These are phyloP conservation scores for Champsocephalus esox DNA, from an alignment of 2,797 vertebrate genomes.

Conservation along the genomic window DNA sequence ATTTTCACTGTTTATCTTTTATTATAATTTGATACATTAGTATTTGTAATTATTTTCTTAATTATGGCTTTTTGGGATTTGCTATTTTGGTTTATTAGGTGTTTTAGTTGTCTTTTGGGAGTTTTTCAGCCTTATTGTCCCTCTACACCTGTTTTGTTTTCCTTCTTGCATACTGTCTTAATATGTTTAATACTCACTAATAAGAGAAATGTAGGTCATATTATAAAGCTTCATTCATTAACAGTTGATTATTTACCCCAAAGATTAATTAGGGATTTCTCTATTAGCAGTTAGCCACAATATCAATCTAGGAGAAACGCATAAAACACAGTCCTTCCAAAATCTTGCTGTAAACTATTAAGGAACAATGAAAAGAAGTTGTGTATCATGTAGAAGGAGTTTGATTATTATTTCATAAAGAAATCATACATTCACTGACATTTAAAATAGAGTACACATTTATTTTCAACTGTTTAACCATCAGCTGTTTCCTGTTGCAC, in stretches of 20 bases:
- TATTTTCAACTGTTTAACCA: not conserved
- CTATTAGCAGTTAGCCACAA: slow-evolving; percentile 17
- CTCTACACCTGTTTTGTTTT: slow-evolving; percentile 4
- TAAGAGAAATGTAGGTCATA: slow-evolving; percentile 13
- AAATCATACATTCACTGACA: not conserved
- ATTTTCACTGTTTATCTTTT: slow-evolving; percentile 33
- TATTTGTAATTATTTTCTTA: slow-evolving; percentile 27
- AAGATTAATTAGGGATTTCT: slow-evolving; percentile 12
- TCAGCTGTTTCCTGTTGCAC: slow-evolving; percentile 6
- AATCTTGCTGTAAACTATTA: slow-evolving; percentile 2
- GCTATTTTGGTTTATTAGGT: slow-evolving; percentile 33
- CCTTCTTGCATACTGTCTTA: slow-evolving; percentile 28
- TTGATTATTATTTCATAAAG: not conserved
- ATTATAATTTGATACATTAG: slow-evolving; percentile 27
- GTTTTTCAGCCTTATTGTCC: slow-evolving; percentile 49
- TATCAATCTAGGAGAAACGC: slow-evolving; percentile 13
- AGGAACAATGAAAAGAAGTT: not conserved
- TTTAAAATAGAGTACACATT: not conserved
- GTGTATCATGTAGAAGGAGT: not conserved
- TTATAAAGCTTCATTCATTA: slow-evolving; percentile 18
- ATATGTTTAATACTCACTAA: slow-evolving; percentile 30
- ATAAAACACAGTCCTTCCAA: slow-evolving; percentile 21
- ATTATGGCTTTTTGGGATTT: slow-evolving; percentile 39
- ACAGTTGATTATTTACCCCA: not conserved
- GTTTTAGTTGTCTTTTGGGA: slow-evolving; percentile 5